phyloP scores from a whole-genome alignment of 2,888 invertebrate genomes.

The Sisyra nigra region DNA sequence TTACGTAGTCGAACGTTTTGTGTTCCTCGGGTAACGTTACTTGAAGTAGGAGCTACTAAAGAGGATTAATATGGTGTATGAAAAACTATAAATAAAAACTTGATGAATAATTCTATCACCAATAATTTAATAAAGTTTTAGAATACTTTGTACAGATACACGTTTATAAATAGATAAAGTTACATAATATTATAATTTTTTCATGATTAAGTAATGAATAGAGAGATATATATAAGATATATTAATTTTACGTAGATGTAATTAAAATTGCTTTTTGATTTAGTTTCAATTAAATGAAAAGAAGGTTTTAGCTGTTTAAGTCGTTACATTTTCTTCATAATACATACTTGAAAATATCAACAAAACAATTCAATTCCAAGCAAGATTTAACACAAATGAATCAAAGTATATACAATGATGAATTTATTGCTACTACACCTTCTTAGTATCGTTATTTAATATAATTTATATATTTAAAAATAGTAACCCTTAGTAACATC shows the following conservation, averaged over 20 bases:
- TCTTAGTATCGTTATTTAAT: too few species aligned
- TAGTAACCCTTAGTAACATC: too few species aligned
- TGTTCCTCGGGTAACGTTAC: too few species aligned
- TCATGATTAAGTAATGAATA: slow-evolving; percentile 1
- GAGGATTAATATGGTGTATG: too few species aligned
- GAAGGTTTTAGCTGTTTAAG: neutral
- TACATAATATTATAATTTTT: slow-evolving; percentile 2
- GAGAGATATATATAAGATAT: neutral
- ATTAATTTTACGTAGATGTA: slow-evolving; percentile 1
- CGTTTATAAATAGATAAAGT: slow-evolving; percentile 6
- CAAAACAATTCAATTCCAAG: too few species aligned
- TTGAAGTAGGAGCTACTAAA: too few species aligned
- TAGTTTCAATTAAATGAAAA: neutral
- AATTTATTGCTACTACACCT: too few species aligned
- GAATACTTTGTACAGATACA: slow-evolving; percentile 6
- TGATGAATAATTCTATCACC: slow-evolving; percentile 1
- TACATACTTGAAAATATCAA: too few species aligned
- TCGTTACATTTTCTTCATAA: neutral
- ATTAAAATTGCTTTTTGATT: neutral
- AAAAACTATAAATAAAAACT: neutral
- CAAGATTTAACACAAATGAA: too few species aligned
- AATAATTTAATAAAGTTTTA: slow-evolving; percentile 5
- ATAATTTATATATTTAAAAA: too few species aligned
- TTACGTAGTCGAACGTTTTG: too few species aligned
- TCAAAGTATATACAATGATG: too few species aligned